These are phyloP conservation scores for Stenichneumon culpator DNA, from an alignment of 2,888 invertebrate species.

Conservation along the genomic window DNA sequence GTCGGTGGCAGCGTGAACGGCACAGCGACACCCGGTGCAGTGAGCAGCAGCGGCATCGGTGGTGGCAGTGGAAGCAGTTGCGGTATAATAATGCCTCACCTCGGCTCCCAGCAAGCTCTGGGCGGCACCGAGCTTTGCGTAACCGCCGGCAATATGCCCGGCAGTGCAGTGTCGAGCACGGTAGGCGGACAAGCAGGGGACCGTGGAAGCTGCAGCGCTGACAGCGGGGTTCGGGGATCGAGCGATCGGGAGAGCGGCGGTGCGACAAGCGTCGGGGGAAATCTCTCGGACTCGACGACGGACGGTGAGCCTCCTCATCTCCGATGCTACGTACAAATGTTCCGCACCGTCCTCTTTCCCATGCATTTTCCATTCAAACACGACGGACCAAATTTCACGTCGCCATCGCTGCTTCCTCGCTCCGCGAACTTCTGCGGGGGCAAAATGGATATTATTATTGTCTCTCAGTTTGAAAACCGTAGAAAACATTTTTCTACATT, in stretches of 20 bases:
- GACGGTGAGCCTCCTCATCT: constrained; percentile 87
- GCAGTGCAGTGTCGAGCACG: constrained; percentile 84
- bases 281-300: constrained; percentile 92
- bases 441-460: constrained; percentile 13
- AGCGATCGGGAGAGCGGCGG: constrained; percentile 93
- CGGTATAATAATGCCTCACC: constrained; percentile 84
- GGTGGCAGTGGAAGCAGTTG: constrained; percentile 83
- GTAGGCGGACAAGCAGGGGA: constrained; percentile 87
- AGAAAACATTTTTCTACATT: constrained; percentile 1
- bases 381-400: constrained; percentile 14
- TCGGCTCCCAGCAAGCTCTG: constrained; percentile 82
- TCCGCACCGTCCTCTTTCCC: background rate
- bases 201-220: constrained; percentile 94
- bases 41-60: constrained; percentile 82
- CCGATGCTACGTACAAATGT: constrained; percentile 26
- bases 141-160: constrained; percentile 73
- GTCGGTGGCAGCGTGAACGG: constrained; percentile 87
- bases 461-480: background rate
- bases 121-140: constrained; percentile 79
- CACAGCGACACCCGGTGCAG: constrained; percentile 85
- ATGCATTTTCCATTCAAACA: constrained; percentile 30
- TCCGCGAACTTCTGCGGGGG: background rate
- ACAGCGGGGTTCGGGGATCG: constrained; percentile 94
- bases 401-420: constrained; percentile 16
- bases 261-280: constrained; percentile 93